Conservation (phyloP, 2,888 invertebrate genomes). For the Drosophila affinis region DNA sequence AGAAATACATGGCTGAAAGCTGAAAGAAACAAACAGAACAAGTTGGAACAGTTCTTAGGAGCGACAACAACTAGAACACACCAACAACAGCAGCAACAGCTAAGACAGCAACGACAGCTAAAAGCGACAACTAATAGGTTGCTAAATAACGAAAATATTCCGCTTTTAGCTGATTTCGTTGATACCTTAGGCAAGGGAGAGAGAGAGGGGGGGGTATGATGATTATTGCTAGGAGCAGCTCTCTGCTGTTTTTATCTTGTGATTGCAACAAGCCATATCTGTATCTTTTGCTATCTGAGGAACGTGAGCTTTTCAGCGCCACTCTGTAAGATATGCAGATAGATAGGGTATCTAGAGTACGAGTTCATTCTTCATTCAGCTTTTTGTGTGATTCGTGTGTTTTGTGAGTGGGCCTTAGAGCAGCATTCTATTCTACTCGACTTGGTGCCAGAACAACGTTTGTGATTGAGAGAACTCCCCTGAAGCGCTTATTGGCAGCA, state of each 20-base stretch:
- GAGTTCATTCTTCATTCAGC: slow-evolving; percentile 3
- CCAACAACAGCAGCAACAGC: slow-evolving; percentile 31
- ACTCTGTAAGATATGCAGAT: background rate
- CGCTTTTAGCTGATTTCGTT: slow-evolving; percentile 42
- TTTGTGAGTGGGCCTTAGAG: slow-evolving; percentile 69
- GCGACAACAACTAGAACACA: slow-evolving; percentile 31
- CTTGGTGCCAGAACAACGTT: too few relatives aligned
- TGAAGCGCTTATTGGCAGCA: slow-evolving; percentile 44
- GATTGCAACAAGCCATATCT: background rate
- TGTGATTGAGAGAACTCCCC: slow-evolving; percentile 47
- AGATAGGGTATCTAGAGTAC: background rate
- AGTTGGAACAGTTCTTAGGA: slow-evolving; percentile 53
- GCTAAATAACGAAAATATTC: slow-evolving; percentile 69
- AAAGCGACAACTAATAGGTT: slow-evolving; percentile 53
- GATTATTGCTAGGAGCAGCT: background rate
- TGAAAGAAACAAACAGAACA: slow-evolving; percentile 51
- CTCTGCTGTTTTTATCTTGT: background rate
- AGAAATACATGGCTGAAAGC: slow-evolving; percentile 25
- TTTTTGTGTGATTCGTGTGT: slow-evolving; percentile 20
- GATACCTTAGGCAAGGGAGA: background rate
- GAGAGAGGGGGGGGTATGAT: background rate
- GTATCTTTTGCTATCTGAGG: background rate
- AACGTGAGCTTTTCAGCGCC: background rate
- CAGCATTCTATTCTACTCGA: slow-evolving; percentile 55
- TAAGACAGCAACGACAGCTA: slow-evolving; percentile 16